These are phyloP conservation scores for Papilio demoleus DNA, from an alignment of 2,888 invertebrate species.

Conservation along the genomic window DNA sequence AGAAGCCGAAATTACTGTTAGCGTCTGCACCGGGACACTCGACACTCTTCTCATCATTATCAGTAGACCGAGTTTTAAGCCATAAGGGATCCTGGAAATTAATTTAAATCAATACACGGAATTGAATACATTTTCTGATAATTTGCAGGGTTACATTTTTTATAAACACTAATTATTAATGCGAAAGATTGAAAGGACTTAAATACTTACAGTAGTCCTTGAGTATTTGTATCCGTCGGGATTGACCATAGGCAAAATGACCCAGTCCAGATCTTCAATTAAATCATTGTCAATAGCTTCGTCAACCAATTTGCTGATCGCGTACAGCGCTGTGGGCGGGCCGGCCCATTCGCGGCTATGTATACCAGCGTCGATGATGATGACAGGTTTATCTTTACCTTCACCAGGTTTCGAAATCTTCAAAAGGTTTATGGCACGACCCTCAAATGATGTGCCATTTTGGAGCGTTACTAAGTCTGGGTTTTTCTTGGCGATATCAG, in stretches of 20 bases:
- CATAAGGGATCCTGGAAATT: constrained; percentile 83
- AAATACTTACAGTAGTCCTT: constrained; percentile 67
- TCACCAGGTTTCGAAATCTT: constrained; percentile 44
- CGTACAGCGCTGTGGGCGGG: constrained; percentile 85
- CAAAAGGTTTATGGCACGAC: constrained; percentile 42
- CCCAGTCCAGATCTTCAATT: constrained; percentile 85
- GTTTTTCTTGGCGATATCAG: constrained; percentile 39
- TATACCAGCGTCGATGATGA: constrained; percentile 85
- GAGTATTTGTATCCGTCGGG: constrained; percentile 88
- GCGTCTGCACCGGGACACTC: constrained; percentile 88
- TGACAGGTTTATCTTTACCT: constrained; percentile 71
- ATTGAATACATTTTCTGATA: too few relatives aligned
- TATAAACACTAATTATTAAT: too few relatives aligned
- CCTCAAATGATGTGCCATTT: constrained; percentile 41
- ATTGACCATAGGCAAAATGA: constrained; percentile 86
- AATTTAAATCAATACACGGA: constrained; percentile 7
- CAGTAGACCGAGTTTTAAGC: constrained; percentile 86
- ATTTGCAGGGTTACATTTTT: too few relatives aligned
- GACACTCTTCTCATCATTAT: constrained; percentile 52
- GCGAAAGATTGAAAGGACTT: background rate
- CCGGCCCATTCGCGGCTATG: constrained; percentile 89
- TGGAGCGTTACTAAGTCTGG: constrained; percentile 41
- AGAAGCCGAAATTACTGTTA: constrained; percentile 89
- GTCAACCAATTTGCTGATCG: constrained; percentile 85
- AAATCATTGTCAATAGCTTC: constrained; percentile 80